Evolutionary conservation across 2,113 vertebrate genomes (phyloP).

Genomic region (Cavia porcellus): DNA sequence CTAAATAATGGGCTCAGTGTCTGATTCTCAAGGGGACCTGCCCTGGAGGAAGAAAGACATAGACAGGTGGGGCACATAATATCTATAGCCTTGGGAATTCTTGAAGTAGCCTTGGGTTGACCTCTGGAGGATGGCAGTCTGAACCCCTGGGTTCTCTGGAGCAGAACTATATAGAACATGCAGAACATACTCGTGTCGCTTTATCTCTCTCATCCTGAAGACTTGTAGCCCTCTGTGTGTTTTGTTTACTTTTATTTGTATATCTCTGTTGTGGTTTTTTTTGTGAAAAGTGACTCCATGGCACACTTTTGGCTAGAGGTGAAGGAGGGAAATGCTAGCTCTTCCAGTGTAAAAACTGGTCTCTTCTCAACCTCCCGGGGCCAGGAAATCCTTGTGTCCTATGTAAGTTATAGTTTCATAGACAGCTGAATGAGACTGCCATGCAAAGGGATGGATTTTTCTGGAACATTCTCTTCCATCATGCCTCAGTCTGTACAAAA

Average conservation of each 20-base stretch:
- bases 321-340: background rate
- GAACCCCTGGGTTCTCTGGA: background rate
- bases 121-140: background rate
- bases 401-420: background rate
- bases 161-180: background rate
- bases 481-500: background rate
- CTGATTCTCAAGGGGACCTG: background rate
- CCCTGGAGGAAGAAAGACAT: background rate
- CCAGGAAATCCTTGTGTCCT: background rate
- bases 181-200: background rate
- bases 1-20: background rate
- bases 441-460: fast-evolving
- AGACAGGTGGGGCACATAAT: fast-evolving
- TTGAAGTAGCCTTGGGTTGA: background rate
- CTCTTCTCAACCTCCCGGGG: background rate
- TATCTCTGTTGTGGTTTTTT: background rate
- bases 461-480: background rate
- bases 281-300: background rate
- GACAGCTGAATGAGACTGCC: background rate
- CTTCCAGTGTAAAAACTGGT: background rate
- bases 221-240: background rate
- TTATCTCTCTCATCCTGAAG: background rate
- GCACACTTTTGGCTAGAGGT: background rate
- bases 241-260: slow-evolving; percentile 29
- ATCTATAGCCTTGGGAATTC: background rate